These are phyloP conservation scores for Trogon surrucura DNA, from an alignment of 2,113 vertebrate species.

Conservation along the genomic window DNA sequence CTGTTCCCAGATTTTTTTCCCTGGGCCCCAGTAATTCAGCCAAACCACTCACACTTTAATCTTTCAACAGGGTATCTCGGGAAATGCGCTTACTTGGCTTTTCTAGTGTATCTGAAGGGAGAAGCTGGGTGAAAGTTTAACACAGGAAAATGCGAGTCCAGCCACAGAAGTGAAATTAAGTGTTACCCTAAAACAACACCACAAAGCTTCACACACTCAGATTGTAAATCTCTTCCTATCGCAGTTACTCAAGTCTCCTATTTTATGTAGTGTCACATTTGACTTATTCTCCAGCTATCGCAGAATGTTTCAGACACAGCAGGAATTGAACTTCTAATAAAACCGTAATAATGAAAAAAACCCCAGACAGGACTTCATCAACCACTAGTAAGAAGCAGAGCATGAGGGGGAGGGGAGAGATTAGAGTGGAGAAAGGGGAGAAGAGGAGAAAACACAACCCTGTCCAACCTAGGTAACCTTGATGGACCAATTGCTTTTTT, in stretches of 20 bases:
- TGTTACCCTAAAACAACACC: not conserved
- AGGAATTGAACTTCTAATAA: conserved; percentile 21
- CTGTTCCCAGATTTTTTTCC: not conserved
- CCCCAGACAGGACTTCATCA: not conserved
- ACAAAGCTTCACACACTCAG: not conserved
- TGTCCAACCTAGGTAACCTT: not conserved
- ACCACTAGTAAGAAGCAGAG: not conserved
- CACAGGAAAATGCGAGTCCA: not conserved
- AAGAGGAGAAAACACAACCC: not conserved
- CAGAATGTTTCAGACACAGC: not conserved
- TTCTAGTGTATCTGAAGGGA: not conserved
- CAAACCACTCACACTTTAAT: not conserved
- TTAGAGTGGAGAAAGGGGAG: not conserved
- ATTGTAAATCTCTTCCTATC: conserved; percentile 8
- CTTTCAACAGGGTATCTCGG: not conserved
- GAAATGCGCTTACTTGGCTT: not conserved
- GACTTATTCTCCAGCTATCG: conserved; percentile 3
- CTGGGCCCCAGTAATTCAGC: not conserved
- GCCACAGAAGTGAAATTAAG: not conserved
- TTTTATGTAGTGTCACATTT: conserved; percentile 28
- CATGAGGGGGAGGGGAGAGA: not conserved
- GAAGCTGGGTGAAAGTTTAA: not conserved
- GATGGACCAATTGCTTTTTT: not conserved
- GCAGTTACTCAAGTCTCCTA: not conserved
- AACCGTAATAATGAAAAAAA: not conserved